These are phyloP conservation scores for Anadara kagoshimensis DNA, from an alignment of 1,140 invertebrate genomes.

Conservation along the genomic window DNA sequence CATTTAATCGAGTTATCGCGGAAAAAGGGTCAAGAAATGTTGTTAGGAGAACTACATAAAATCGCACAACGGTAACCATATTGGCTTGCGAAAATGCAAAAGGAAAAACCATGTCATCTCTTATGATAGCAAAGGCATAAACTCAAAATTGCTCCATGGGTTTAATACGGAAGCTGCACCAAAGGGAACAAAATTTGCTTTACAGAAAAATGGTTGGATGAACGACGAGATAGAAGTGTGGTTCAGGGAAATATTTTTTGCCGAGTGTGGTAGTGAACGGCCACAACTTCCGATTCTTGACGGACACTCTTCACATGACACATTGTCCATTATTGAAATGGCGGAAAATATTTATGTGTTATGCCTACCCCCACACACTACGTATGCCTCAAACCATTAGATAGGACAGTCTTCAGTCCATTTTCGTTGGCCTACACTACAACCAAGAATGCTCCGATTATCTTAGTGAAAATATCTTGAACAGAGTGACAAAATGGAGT, in stretches of 20 bases:
- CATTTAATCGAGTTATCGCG: slow-evolving; percentile 18
- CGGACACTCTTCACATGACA: slow-evolving; percentile 32
- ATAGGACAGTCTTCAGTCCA: slow-evolving; percentile 10
- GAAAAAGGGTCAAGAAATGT: slow-evolving; percentile 22
- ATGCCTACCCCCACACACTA: no score
- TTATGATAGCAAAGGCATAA: no score
- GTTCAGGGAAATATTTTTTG: slow-evolving; percentile 39
- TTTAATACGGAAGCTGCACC: slow-evolving; percentile 38
- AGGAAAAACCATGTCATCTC: no score
- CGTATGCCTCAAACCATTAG: slow-evolving; percentile 18
- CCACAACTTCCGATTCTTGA: slow-evolving; percentile 39
- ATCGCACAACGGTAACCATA: slow-evolving; percentile 40
- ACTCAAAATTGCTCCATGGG: slow-evolving; percentile 28
- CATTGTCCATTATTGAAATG: background rate
- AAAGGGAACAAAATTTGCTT: slow-evolving; percentile 27
- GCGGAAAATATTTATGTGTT: no score
- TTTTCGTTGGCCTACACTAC: slow-evolving; percentile 4
- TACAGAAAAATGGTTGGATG: slow-evolving; percentile 49
- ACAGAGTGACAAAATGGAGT: no score
- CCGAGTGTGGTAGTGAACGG: slow-evolving; percentile 31
- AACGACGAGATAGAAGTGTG: slow-evolving; percentile 39
- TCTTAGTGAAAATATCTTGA: background rate
- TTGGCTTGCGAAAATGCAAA: slow-evolving; percentile 47
- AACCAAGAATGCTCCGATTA: slow-evolving; percentile 5
- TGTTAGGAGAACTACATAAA: slow-evolving; percentile 16